A percentile compares a stretch with the other conserved stretches of the same genome.
Evolutionary conservation across 2,888 invertebrate species (phyloP).

Genomic region (Oligia strigilis): DNA sequence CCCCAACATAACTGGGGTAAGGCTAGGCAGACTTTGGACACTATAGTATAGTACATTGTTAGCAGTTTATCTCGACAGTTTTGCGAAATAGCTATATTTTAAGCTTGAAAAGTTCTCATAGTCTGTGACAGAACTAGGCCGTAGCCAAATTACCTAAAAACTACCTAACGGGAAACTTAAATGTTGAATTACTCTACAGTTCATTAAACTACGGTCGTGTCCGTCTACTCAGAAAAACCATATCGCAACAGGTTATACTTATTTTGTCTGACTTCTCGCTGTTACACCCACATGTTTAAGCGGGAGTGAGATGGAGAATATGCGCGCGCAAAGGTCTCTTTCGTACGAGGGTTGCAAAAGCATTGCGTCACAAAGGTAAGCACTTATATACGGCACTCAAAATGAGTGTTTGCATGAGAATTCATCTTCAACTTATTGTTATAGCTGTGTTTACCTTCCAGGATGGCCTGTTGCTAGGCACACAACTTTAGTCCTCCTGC

Average conservation of each 20-base stretch:
- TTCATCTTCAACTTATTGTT: neutral
- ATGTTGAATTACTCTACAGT: neutral
- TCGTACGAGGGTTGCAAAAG: neutral
- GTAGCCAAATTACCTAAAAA: neutral
- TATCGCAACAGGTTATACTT: conserved; percentile 24
- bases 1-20: neutral
- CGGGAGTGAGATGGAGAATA: neutral
- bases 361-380: conserved; percentile 3
- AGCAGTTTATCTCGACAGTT: neutral
- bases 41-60: neutral
- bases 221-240: conserved; percentile 1
- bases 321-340: conserved; percentile 26
- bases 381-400: neutral
- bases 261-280: neutral
- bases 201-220: neutral
- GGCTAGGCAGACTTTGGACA: neutral
- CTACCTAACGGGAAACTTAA: neutral
- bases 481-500: neutral
- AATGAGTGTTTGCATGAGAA: neutral
- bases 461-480: neutral
- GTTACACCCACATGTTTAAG: neutral
- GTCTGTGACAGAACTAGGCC: neutral
- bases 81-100: neutral
- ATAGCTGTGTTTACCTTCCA: neutral
- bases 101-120: neutral